Conservation (phyloP, 2,888 invertebrate genomes). For the Coremacera marginata region DNA sequence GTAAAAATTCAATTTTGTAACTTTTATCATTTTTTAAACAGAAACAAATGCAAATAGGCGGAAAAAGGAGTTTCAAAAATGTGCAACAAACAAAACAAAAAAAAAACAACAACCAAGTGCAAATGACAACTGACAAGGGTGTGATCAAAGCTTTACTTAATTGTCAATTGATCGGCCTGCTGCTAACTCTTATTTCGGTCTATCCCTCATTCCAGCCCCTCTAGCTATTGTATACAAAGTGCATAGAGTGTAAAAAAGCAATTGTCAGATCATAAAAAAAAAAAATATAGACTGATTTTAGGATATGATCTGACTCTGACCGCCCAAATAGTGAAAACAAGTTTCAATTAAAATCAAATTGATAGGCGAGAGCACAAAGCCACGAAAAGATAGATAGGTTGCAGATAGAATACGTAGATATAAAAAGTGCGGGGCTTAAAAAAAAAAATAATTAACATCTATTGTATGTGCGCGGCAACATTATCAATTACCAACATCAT, state of each 20-base stretch:
- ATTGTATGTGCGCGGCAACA: slow-evolving; percentile 3
- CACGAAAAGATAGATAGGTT: too few species aligned
- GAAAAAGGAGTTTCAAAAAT: too few species aligned
- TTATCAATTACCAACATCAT: slow-evolving; percentile 27
- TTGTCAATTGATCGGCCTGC: slow-evolving; percentile 55
- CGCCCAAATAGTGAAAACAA: slow-evolving; percentile 9
- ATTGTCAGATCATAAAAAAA: too few species aligned
- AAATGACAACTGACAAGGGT: slow-evolving; percentile 36
- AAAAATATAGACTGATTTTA: too few species aligned
- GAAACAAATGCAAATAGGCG: too few species aligned
- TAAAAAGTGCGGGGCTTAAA: neutral
- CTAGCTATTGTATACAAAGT: too few species aligned
- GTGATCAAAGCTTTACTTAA: slow-evolving; percentile 56
- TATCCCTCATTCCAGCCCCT: too few species aligned
- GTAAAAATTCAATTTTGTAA: too few species aligned
- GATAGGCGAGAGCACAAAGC: neutral
- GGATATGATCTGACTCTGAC: too few species aligned
- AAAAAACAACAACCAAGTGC: neutral
- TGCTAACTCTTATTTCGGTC: neutral
- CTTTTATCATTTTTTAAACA: too few species aligned
- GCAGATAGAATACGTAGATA: neutral
- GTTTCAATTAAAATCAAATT: slow-evolving; percentile 24
- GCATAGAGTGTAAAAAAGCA: too few species aligned
- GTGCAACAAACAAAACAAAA: too few species aligned
- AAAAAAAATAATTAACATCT: slow-evolving; percentile 16